Evolutionary conservation across 2,888 invertebrate genomes (phyloP).

Genomic region (Smittia aterrima): DNA sequence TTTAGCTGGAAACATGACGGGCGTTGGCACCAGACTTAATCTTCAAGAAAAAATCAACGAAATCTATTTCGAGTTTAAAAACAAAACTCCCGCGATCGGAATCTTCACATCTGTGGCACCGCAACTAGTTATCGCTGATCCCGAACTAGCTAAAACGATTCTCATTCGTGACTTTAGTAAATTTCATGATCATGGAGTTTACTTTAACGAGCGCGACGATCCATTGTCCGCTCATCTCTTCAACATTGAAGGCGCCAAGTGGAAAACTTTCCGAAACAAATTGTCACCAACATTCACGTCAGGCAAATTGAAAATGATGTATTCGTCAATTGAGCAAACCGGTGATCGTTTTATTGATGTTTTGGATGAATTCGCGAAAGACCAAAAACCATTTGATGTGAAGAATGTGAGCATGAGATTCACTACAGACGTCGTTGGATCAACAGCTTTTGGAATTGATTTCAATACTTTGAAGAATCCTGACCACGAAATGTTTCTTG

Average conservation of each 20-base stretch:
- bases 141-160: slow-evolving; percentile 43
- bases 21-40: slow-evolving; percentile 1
- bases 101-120: slow-evolving; percentile 43
- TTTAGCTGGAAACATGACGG: slow-evolving; percentile 43
- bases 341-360: slow-evolving; percentile 43
- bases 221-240: slow-evolving; percentile 44
- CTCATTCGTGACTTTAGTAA: slow-evolving; percentile 43
- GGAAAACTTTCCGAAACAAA: slow-evolving; percentile 43
- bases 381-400: neutral
- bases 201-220: slow-evolving; percentile 43
- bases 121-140: slow-evolving; percentile 39
- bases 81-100: slow-evolving; percentile 42
- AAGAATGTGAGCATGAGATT: slow-evolving; percentile 33
- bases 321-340: slow-evolving; percentile 46
- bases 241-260: slow-evolving; percentile 43
- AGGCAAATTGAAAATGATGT: slow-evolving; percentile 47
- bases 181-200: slow-evolving; percentile 44
- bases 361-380: slow-evolving; percentile 20
- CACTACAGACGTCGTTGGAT: slow-evolving; percentile 45
- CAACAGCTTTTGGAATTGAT: slow-evolving; percentile 51
- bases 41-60: neutral
- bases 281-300: slow-evolving; percentile 44
- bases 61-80: slow-evolving; percentile 43
- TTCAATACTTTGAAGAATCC: slow-evolving; percentile 43
- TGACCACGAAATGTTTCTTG: slow-evolving; percentile 44